phyloP scores from a whole-genome alignment of 2,888 invertebrate genomes.

The Himalopsyche japonica region DNA sequence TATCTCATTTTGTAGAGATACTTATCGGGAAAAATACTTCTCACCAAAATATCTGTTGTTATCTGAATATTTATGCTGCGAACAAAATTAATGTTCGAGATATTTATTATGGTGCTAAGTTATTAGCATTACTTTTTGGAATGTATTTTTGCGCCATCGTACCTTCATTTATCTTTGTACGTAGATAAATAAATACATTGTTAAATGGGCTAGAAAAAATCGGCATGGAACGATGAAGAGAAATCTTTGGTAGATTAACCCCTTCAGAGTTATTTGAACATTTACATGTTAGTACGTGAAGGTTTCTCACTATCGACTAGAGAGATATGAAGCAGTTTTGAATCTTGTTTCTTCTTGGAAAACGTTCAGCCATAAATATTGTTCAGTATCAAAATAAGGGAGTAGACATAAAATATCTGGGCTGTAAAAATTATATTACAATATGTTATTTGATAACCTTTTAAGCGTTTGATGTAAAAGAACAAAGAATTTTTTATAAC shows the following conservation, averaged over 20 bases:
- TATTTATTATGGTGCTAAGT: neutral
- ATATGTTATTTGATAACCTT: too few relatives aligned
- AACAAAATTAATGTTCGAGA: neutral
- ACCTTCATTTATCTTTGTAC: neutral
- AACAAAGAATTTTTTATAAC: too few relatives aligned
- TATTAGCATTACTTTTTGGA: neutral
- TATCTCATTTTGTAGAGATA: neutral
- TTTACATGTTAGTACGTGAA: neutral
- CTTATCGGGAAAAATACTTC: neutral
- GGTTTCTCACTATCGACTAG: neutral
- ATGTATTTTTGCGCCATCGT: neutral
- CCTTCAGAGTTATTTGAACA: neutral
- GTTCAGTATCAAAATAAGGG: too few relatives aligned
- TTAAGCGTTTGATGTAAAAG: too few relatives aligned
- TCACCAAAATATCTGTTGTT: neutral
- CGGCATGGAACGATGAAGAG: neutral
- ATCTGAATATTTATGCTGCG: neutral
- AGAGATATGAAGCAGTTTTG: neutral
- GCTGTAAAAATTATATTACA: too few relatives aligned
- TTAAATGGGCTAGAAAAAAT: neutral
- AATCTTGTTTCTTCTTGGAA: neutral
- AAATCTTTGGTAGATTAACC: conserved; percentile 1
- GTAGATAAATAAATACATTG: neutral
- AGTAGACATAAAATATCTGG: too few relatives aligned
- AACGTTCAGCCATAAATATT: too few relatives aligned